A percentile compares a stretch with the other conserved stretches of the same genome.
Evolutionary conservation across 2,888 invertebrate genomes (phyloP).

Genomic region (Itoplectis maculator): DNA sequence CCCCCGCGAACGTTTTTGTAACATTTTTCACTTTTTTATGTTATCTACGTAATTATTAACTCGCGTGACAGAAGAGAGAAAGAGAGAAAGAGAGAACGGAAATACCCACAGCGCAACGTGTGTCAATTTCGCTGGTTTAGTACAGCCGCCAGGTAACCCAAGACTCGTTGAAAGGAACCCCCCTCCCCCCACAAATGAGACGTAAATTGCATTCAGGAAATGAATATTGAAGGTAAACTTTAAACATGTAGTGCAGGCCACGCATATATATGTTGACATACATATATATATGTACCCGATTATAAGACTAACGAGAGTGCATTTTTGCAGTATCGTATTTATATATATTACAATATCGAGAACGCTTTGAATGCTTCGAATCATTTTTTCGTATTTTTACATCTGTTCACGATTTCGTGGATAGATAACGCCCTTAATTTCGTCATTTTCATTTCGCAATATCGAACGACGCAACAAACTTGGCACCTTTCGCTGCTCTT

Average conservation of each 20-base stretch:
- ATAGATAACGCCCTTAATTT: constrained; percentile 46
- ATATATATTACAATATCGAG: constrained; percentile 38
- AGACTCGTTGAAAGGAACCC: constrained; percentile 46
- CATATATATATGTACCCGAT: constrained; percentile 67
- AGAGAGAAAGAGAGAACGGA: background rate
- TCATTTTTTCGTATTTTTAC: constrained; percentile 30
- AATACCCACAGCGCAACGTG: constrained; percentile 20
- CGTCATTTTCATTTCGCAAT: constrained; percentile 44
- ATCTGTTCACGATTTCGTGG: constrained; percentile 14
- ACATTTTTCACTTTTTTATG: constrained; percentile 27
- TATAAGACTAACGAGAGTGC: constrained; percentile 64
- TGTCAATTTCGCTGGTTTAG: constrained; percentile 39
- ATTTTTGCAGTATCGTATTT: constrained; percentile 59
- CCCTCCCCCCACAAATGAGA: constrained; percentile 27
- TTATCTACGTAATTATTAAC: constrained; percentile 22
- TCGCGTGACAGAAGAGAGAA: constrained; percentile 28
- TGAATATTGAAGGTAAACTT: constrained; percentile 66
- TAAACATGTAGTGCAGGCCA: constrained; percentile 69
- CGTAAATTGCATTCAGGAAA: constrained; percentile 67
- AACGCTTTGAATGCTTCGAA: constrained; percentile 51
- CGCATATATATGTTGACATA: constrained; percentile 67
- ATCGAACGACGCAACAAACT: constrained; percentile 12
- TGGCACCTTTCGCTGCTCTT: too few relatives aligned
- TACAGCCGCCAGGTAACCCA: constrained; percentile 6
- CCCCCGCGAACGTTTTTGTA: constrained; percentile 1